A percentile compares a stretch with the other conserved stretches of the same genome.
phyloP scores from a whole-genome alignment of 2,113 vertebrate species.

The Pongo pygmaeus region DNA sequence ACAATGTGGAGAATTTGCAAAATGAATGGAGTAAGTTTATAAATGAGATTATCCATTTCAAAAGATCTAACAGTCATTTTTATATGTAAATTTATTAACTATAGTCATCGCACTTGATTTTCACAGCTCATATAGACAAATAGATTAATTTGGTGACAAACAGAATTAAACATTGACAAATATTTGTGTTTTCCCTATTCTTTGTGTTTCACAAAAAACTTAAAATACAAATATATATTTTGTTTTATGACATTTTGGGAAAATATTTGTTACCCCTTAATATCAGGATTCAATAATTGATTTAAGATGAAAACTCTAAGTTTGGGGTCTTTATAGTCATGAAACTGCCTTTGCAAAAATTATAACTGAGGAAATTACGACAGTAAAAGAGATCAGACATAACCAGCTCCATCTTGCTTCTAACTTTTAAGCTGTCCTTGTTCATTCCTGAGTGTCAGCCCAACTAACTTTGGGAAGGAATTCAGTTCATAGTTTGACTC shows the following conservation, averaged over 20 bases:
- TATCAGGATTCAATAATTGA: background rate
- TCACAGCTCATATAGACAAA: background rate
- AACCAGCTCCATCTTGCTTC: too few relatives aligned
- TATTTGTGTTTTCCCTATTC: background rate
- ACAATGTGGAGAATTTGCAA: background rate
- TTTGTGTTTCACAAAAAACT: background rate
- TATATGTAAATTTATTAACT: background rate
- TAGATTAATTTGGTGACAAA: background rate
- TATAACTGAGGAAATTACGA: too few relatives aligned
- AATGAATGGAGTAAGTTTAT: constrained; percentile 15
- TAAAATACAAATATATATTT: background rate
- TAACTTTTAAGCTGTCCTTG: too few relatives aligned
- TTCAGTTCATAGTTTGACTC: too few relatives aligned
- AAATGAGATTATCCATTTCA: background rate
- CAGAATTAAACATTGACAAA: background rate
- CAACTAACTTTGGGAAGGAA: too few relatives aligned
- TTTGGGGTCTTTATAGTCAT: background rate
- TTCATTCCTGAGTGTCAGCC: too few relatives aligned
- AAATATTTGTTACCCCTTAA: background rate
- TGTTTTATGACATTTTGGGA: background rate
- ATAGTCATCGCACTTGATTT: background rate
- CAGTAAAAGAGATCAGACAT: too few relatives aligned
- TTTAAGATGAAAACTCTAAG: background rate
- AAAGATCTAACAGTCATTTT: background rate
- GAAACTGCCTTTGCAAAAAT: too few relatives aligned